Conservation (phyloP, 2,113 vertebrate genomes). For the Poeciliopsis retropinna region DNA sequence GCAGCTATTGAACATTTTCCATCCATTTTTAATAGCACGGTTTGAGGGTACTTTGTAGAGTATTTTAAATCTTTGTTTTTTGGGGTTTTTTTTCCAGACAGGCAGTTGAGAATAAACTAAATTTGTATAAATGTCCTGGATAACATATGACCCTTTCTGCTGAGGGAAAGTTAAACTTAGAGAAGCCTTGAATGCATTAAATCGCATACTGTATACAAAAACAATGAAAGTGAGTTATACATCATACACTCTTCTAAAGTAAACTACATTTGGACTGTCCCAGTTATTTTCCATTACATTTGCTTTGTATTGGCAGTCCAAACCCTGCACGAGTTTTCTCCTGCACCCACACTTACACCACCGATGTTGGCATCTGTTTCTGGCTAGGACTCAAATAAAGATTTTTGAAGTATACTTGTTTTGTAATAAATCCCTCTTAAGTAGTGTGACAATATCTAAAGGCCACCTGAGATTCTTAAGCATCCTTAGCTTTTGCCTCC, state of each 20-base stretch:
- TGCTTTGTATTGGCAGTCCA: slow-evolving; percentile 30
- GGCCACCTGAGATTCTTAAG: slow-evolving; percentile 58
- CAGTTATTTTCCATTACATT: slow-evolving; percentile 47
- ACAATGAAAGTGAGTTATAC: neutral
- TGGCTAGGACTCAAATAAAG: slow-evolving; percentile 63
- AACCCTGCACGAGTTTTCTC: slow-evolving; percentile 17
- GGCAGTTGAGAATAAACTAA: neutral
- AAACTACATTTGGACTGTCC: slow-evolving; percentile 28
- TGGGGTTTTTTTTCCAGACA: neutral
- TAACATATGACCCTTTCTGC: neutral
- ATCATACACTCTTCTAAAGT: neutral
- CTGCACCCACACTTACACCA: slow-evolving; percentile 9
- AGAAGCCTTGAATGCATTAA: neutral
- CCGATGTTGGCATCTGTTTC: slow-evolving; percentile 38
- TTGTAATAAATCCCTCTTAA: slow-evolving; percentile 73
- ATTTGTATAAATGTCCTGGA: neutral
- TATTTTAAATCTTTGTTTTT: neutral
- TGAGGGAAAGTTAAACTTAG: neutral
- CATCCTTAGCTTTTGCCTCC: slow-evolving; percentile 35
- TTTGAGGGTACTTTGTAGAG: neutral
- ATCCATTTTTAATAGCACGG: neutral
- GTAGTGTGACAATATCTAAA: slow-evolving; percentile 70
- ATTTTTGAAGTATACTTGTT: slow-evolving; percentile 68
- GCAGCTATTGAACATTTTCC: neutral
- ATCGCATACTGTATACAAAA: neutral